These are phyloP conservation scores for Sarcophaga rosellei DNA, from an alignment of 2,888 invertebrate species.

Conservation along the genomic window DNA sequence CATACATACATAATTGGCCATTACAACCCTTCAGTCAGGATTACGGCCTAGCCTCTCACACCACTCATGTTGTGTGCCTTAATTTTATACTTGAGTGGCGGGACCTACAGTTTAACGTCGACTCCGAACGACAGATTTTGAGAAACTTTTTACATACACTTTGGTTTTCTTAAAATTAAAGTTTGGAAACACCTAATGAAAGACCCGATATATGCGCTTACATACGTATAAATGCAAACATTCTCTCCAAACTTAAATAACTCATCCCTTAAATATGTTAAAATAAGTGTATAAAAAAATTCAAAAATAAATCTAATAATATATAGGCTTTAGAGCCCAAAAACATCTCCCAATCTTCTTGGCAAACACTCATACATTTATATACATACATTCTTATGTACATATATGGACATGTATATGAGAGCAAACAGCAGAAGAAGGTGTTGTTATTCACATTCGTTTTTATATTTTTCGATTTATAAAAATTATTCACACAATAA, in stretches of 20 bases:
- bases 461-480: conserved; percentile 65
- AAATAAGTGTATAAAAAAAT: neutral
- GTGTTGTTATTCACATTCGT: conserved; percentile 63
- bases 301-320: neutral
- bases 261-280: neutral
- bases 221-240: neutral
- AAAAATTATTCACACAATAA: conserved; percentile 72
- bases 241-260: neutral
- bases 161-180: no score
- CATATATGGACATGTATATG: neutral
- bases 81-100: no score
- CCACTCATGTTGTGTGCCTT: no score
- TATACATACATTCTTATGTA: no score
- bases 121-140: no score
- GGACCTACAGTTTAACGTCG: no score
- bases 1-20: no score
- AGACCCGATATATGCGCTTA: neutral
- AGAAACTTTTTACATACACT: no score
- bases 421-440: neutral
- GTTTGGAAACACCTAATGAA: no score
- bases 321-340: neutral
- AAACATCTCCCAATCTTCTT: neutral
- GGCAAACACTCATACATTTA: no score
- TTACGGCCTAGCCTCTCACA: no score
- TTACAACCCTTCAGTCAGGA: no score